phyloP scores from a whole-genome alignment of 2,113 vertebrate genomes.

The Larimichthys crocea region DNA sequence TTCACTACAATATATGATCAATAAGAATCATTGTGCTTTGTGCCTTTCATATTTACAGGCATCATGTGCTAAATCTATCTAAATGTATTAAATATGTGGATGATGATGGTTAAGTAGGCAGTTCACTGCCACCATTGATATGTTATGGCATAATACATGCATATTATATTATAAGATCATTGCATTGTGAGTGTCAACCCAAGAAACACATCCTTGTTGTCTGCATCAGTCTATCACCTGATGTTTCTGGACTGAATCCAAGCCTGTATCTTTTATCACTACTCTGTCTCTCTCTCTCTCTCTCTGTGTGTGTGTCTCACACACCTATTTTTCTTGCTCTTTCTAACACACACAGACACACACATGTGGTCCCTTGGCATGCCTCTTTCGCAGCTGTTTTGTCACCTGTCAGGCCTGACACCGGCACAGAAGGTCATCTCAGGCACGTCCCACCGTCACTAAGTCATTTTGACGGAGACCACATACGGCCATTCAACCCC shows the following conservation, averaged over 20 bases:
- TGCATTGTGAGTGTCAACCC: not conserved
- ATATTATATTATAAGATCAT: too few species aligned
- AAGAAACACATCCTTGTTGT: not conserved
- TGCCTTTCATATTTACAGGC: too few species aligned
- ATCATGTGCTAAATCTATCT: too few species aligned
- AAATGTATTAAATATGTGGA: too few species aligned
- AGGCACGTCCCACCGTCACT: slow-evolving; percentile 59
- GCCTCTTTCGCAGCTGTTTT: slow-evolving; percentile 61
- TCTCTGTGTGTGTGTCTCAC: not conserved
- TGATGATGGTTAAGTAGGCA: too few species aligned
- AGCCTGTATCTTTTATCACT: not conserved
- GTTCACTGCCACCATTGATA: too few species aligned
- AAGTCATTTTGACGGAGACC: slow-evolving; percentile 73
- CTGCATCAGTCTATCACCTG: not conserved
- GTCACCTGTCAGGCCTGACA: slow-evolving; percentile 73
- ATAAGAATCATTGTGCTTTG: too few species aligned
- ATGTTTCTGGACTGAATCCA: not conserved
- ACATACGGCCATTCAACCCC: slow-evolving; percentile 47
- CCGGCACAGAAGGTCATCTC: slow-evolving; percentile 51
- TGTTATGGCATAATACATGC: too few species aligned
- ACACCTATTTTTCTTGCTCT: not conserved
- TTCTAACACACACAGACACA: slow-evolving; percentile 24
- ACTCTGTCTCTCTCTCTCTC: too few species aligned
- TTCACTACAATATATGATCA: too few species aligned
- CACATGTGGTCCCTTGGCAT: slow-evolving; percentile 19